A percentile compares a stretch with the other conserved stretches of the same genome.
Conservation (phyloP, 1,140 invertebrate genomes). For the Platyura marginata region DNA sequence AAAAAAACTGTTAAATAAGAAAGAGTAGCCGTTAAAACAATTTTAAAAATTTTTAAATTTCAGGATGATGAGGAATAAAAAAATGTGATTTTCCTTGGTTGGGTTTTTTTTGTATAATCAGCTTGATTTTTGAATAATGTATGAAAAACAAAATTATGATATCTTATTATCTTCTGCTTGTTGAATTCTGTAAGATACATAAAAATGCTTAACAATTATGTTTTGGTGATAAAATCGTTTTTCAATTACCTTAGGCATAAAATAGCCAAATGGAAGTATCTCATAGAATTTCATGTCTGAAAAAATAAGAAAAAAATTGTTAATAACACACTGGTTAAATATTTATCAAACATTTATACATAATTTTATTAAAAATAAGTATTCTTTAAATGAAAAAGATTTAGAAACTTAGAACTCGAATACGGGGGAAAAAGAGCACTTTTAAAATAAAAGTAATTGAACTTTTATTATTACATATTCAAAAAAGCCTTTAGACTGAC, state of each 20-base stretch:
- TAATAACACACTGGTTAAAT: too few relatives aligned
- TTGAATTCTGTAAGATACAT: neutral
- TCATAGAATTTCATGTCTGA: neutral
- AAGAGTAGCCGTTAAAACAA: neutral
- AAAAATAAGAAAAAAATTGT: neutral
- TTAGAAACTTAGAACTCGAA: too few relatives aligned
- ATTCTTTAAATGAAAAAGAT: too few relatives aligned
- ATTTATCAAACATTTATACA: too few relatives aligned
- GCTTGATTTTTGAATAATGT: neutral
- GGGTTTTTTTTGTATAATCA: neutral
- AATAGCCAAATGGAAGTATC: neutral
- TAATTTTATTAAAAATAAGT: too few relatives aligned
- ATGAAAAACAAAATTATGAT: neutral
- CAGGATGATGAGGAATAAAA: too few relatives aligned
- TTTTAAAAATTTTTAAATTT: too few relatives aligned
- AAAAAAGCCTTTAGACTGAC: too few relatives aligned
- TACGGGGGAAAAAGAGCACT: too few relatives aligned
- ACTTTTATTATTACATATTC: too few relatives aligned
- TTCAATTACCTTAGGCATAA: neutral
- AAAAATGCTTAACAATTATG: neutral
- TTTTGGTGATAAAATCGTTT: neutral
- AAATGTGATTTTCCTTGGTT: neutral
- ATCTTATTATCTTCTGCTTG: neutral
- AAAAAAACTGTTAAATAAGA: neutral
- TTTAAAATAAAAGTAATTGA: too few relatives aligned